These are phyloP conservation scores for Crotophaga sulcirostris DNA, from an alignment of 2,113 vertebrate genomes.

Conservation along the genomic window DNA sequence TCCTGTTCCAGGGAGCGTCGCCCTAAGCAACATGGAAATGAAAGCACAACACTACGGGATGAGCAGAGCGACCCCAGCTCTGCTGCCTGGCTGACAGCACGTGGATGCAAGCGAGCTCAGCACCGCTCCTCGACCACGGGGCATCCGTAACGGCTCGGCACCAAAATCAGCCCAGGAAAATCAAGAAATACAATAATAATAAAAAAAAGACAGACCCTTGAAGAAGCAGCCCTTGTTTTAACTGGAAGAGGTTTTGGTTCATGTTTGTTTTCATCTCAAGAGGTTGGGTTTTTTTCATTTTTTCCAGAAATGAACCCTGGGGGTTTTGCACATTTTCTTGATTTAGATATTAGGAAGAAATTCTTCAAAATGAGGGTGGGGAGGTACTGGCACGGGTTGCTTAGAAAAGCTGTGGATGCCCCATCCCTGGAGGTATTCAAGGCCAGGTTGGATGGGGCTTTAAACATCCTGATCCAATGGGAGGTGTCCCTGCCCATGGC, in stretches of 20 bases:
- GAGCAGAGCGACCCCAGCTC: background rate
- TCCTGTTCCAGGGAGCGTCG: background rate
- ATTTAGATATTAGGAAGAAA: too few species aligned
- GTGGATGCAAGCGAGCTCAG: background rate
- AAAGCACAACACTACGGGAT: background rate
- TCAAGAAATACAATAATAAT: background rate
- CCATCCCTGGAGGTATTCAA: too few species aligned
- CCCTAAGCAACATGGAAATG: background rate
- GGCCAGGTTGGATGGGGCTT: too few species aligned
- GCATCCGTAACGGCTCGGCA: fast-evolving
- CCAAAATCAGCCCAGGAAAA: background rate
- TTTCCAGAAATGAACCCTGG: background rate
- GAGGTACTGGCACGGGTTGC: too few species aligned
- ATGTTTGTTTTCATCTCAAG: background rate
- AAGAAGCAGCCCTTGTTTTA: constrained; percentile 26
- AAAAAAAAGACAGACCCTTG: constrained; percentile 15
- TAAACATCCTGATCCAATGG: too few species aligned
- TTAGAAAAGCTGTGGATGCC: too few species aligned
- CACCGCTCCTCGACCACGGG: background rate
- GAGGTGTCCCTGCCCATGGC: too few species aligned
- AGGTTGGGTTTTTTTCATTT: background rate
- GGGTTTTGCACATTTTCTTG: background rate
- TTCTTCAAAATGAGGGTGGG: too few species aligned
- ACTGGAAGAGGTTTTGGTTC: constrained; percentile 38
- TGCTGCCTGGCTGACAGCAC: background rate